Percentiles rank a stretch among this genome's conserved stretches.
Evolutionary conservation across 1,140 invertebrate species (phyloP).

Genomic region (Drosophila ohnishii): DNA sequence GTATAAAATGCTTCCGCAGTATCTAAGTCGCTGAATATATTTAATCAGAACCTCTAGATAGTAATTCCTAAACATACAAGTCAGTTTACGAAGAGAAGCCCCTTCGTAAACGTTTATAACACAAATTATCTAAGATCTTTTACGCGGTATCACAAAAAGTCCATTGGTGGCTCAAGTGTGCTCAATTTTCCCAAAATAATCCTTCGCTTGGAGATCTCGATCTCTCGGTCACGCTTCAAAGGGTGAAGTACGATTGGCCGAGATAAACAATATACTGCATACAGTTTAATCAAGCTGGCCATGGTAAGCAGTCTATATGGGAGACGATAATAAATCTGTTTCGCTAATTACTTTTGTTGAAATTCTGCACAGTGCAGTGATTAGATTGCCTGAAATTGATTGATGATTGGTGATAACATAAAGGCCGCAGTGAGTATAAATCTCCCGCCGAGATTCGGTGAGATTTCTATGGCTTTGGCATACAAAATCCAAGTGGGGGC

Average conservation of each 20-base stretch:
- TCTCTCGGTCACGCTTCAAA: background rate
- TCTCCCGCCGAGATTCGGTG: slow-evolving; percentile 16
- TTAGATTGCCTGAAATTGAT: slow-evolving; percentile 34
- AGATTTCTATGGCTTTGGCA: slow-evolving; percentile 19
- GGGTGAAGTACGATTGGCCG: background rate
- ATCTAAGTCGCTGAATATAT: background rate
- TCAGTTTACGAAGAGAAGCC: slow-evolving; percentile 20
- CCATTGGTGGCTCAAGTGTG: background rate
- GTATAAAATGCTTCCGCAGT: background rate
- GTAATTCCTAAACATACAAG: slow-evolving; percentile 11
- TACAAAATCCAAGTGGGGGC: slow-evolving; percentile 9
- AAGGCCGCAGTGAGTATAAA: background rate
- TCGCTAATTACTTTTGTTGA: slow-evolving; percentile 18
- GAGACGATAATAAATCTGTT: slow-evolving; percentile 32
- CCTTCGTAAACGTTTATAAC: slow-evolving; percentile 3
- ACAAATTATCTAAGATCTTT: slow-evolving; percentile 13
- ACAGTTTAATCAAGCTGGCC: background rate
- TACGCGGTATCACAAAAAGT: background rate
- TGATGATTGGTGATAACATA: slow-evolving; percentile 17
- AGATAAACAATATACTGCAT: background rate
- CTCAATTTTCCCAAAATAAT: background rate
- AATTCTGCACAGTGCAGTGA: slow-evolving; percentile 13
- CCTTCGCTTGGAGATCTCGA: background rate
- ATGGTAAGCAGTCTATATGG: slow-evolving; percentile 7
- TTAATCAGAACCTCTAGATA: background rate